A percentile compares a stretch with the other conserved stretches of the same genome.
Conservation (phyloP, 2,888 invertebrate genomes). For the Julus scanicus region DNA sequence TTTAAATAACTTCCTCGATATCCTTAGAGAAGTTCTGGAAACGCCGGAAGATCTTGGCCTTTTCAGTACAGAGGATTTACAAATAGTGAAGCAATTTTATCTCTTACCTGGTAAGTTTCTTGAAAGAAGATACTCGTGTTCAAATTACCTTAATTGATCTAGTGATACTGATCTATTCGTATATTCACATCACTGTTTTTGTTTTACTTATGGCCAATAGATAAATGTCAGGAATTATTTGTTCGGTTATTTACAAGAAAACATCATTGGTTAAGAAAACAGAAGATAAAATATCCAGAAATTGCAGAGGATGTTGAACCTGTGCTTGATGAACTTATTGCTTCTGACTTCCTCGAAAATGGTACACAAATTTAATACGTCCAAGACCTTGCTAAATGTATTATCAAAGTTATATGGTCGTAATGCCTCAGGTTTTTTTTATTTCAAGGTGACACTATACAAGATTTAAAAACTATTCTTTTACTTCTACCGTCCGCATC, state of each 20-base stretch:
- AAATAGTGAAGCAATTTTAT: conserved; percentile 39
- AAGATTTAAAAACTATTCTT: conserved; percentile 15
- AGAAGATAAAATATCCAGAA: conserved; percentile 42
- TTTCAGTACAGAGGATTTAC: conserved; percentile 6
- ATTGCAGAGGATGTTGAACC: conserved; percentile 48
- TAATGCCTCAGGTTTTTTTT: neutral
- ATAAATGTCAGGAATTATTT: conserved; percentile 36
- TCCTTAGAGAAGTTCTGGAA: conserved; percentile 31
- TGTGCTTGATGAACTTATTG: neutral
- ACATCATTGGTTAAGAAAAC: conserved; percentile 31
- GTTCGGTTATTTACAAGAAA: conserved; percentile 39
- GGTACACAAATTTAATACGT: neutral
- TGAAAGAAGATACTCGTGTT: too few species aligned
- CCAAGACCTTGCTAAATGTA: too few species aligned
- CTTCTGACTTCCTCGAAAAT: neutral
- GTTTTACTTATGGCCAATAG: neutral
- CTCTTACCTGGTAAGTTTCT: conserved; percentile 24
- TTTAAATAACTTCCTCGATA: conserved; percentile 39
- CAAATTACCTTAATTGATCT: too few species aligned
- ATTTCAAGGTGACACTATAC: neutral
- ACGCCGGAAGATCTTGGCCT: neutral
- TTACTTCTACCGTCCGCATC: neutral
- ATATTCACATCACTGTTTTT: too few species aligned
- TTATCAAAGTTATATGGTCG: too few species aligned
- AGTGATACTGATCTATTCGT: too few species aligned